These are phyloP conservation scores for Euspilapteryx auroguttella DNA, from an alignment of 2,888 invertebrate genomes.

Conservation along the genomic window DNA sequence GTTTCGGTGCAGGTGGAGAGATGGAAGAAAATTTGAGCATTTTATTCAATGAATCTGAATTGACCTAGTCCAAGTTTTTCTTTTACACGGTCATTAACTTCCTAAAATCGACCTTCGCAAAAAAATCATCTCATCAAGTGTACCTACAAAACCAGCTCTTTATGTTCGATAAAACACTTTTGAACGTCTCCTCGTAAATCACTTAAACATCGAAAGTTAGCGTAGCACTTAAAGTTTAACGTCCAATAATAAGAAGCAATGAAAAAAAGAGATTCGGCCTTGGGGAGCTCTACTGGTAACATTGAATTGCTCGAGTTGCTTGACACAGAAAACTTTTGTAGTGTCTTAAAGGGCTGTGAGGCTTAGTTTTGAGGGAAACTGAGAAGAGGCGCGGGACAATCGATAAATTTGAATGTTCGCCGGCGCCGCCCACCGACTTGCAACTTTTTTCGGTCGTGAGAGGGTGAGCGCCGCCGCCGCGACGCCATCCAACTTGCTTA, in stretches of 20 bases:
- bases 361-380: slow-evolving; percentile 52
- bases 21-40: too few species aligned
- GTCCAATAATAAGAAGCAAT: slow-evolving; percentile 54
- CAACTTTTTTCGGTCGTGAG: slow-evolving; percentile 55
- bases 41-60: slow-evolving; percentile 12
- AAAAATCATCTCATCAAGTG: slow-evolving; percentile 42
- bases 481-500: slow-evolving; percentile 27
- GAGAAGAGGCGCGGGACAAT: slow-evolving; percentile 57
- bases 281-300: too few species aligned
- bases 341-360: slow-evolving; percentile 50
- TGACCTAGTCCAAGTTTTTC: slow-evolving; percentile 29
- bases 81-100: slow-evolving; percentile 19
- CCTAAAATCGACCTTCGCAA: slow-evolving; percentile 35
- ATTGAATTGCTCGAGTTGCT: too few species aligned
- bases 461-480: slow-evolving; percentile 35
- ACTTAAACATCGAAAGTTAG: slow-evolving; percentile 54
- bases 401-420: slow-evolving; percentile 60
- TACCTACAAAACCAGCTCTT: slow-evolving; percentile 37
- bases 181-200: slow-evolving; percentile 53
- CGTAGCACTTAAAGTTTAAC: slow-evolving; percentile 59
- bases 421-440: slow-evolving; percentile 55
- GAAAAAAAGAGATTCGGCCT: too few species aligned
- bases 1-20: background rate
- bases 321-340: too few species aligned
- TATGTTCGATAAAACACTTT: slow-evolving; percentile 60